Conservation (phyloP, 1,140 invertebrate genomes). For the Copidosoma floridanum region DNA sequence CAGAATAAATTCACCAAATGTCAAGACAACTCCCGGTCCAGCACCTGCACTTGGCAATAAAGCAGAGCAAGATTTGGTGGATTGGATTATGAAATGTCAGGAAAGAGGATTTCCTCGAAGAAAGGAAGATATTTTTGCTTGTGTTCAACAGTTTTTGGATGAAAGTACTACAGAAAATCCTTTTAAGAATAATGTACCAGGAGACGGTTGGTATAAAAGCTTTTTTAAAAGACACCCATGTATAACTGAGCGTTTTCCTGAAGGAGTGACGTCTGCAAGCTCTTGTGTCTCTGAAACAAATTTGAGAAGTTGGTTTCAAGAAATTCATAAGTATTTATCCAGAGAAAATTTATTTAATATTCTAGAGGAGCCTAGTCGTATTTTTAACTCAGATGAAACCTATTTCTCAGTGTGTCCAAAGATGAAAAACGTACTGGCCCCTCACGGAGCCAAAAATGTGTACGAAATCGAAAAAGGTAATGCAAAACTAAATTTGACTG, state of each 20-base stretch:
- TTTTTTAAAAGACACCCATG: conserved; percentile 1
- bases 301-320: conserved; percentile 37
- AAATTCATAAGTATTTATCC: conserved; percentile 33
- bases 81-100: background rate
- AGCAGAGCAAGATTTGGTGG: background rate
- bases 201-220: background rate
- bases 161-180: background rate
- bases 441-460: conserved; percentile 38
- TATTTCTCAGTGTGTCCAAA: conserved; percentile 39
- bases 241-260: background rate
- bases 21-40: background rate
- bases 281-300: conserved; percentile 31
- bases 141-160: background rate
- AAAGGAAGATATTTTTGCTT: background rate
- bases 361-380: conserved; percentile 30
- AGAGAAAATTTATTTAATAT: conserved; percentile 26
- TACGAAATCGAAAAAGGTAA: conserved; percentile 37
- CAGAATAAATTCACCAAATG: background rate
- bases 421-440: too few relatives aligned
- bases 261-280: background rate
- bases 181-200: background rate
- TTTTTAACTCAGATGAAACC: conserved; percentile 43
- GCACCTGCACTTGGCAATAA: background rate
- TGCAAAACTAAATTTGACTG: conserved; percentile 35
- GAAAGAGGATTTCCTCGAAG: background rate